Evolutionary conservation across 2,797 vertebrate species (phyloP).

Genomic region (Staurois parvus): DNA sequence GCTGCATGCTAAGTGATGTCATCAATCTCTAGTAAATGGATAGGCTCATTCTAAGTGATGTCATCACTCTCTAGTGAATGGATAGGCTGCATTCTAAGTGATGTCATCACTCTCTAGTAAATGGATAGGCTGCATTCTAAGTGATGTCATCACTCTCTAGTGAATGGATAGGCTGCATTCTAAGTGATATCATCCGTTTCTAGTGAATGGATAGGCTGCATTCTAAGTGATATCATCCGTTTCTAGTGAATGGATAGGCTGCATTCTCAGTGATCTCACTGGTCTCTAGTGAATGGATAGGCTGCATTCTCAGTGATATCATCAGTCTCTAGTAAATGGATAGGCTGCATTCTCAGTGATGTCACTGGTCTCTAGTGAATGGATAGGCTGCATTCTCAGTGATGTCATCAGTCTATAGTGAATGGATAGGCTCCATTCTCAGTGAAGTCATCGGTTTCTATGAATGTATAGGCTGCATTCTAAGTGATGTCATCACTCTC

Average conservation of each 20-base stretch:
- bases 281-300: not conserved
- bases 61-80: not conserved
- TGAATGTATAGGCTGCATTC: not conserved
- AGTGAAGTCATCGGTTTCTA: not conserved
- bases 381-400: not conserved
- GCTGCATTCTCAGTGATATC: not conserved
- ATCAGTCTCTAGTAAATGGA: not conserved
- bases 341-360: not conserved
- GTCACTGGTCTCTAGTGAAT: not conserved
- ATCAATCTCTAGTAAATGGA: not conserved
- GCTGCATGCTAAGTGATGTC: not conserved
- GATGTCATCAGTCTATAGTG: not conserved
- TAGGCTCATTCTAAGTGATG: not conserved
- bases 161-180: not conserved
- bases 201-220: not conserved
- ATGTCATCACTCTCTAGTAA: too few species aligned
- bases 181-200: not conserved
- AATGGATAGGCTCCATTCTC: not conserved
- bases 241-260: not conserved
- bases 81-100: not conserved
- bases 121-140: not conserved
- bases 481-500: not conserved
- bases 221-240: not conserved
- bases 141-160: not conserved
- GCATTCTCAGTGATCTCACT: not conserved